phyloP scores from a whole-genome alignment of 2,113 vertebrate species.

The Orientallactaga bullata region DNA sequence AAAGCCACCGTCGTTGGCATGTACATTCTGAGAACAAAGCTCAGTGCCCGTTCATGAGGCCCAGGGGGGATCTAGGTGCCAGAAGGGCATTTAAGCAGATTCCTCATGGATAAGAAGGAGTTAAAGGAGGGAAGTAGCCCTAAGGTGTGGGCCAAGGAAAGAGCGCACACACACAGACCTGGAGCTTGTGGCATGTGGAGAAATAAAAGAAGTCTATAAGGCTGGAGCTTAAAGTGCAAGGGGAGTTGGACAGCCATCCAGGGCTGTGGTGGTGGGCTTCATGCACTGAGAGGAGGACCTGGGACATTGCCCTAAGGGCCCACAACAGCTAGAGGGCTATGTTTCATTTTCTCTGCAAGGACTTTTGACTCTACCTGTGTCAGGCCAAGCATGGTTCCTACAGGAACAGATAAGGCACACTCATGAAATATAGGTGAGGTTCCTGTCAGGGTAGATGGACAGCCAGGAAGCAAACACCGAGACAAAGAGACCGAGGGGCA shows the following conservation, averaged over 20 bases:
- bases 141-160: not conserved
- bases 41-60: not conserved
- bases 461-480: not conserved
- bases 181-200: fast-evolving
- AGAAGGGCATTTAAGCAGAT: not conserved
- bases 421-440: not conserved
- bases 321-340: not conserved
- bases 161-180: not conserved
- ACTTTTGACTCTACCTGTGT: not conserved
- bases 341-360: not conserved
- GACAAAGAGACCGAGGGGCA: not conserved
- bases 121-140: not conserved
- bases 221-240: not conserved
- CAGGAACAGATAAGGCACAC: not conserved
- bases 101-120: not conserved
- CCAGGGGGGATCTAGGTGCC: not conserved
- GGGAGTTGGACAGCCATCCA: not conserved
- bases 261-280: not conserved
- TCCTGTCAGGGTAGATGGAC: not conserved
- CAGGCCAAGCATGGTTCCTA: not conserved
- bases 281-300: not conserved
- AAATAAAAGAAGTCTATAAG: fast-evolving
- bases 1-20: not conserved
- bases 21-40: not conserved
- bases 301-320: too few relatives aligned